phyloP scores from a whole-genome alignment of 1,140 invertebrate species.

The Dermatophagoides farinae region DNA sequence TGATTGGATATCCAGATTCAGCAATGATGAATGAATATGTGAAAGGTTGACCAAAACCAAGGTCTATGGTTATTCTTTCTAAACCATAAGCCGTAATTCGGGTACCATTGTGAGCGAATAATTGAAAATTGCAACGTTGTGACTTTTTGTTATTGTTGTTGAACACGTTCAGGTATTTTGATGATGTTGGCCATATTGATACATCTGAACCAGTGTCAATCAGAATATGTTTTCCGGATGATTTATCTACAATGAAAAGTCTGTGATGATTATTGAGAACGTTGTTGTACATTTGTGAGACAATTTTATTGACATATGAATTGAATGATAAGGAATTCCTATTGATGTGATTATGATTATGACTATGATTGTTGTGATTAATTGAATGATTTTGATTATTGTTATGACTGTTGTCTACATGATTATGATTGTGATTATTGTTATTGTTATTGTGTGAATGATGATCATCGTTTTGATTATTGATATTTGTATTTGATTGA shows the following conservation, averaged over 20 bases:
- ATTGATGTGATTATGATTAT: no score
- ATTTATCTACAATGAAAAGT: neutral
- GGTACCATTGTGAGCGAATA: conserved; percentile 8
- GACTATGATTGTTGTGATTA: no score
- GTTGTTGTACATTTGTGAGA: no score
- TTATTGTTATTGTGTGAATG: no score
- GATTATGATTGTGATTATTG: no score
- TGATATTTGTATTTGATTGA: no score
- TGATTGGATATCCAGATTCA: conserved; percentile 7
- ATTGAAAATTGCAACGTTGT: neutral
- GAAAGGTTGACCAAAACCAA: conserved; percentile 2
- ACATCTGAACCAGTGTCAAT: conserved; percentile 8
- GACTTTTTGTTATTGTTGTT: neutral
- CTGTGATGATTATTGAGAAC: neutral
- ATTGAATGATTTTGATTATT: no score
- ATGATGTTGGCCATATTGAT: neutral
- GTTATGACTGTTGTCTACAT: no score
- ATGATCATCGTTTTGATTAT: no score
- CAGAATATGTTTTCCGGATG: neutral
- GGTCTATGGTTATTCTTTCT: neutral
- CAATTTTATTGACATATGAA: no score
- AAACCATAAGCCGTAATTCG: conserved; percentile 7
- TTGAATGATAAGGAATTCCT: no score
- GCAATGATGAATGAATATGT: conserved; percentile 7
- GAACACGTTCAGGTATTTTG: neutral